Percentiles rank a stretch among this genome's conserved stretches.
These are phyloP conservation scores for Brachyhypopomus gauderio DNA, from an alignment of 2,113 vertebrate genomes.

Conservation along the genomic window DNA sequence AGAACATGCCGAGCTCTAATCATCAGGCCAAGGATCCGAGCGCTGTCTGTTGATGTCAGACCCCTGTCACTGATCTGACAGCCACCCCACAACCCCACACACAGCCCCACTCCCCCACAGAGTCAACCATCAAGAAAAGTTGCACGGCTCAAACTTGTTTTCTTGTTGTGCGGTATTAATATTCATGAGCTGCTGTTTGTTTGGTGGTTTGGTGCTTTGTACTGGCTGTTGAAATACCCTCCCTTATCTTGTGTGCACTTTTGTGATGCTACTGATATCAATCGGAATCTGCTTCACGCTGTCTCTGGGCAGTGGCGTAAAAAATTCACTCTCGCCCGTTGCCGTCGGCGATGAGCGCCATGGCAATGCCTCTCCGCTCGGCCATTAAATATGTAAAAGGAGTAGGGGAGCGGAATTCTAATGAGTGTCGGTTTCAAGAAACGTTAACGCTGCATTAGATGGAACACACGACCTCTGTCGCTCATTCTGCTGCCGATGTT, in stretches of 20 bases:
- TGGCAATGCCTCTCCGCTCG: conserved; percentile 26
- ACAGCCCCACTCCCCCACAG: no score
- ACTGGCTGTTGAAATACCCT: conserved; percentile 41
- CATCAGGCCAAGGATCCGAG: conserved; percentile 4
- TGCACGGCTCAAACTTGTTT: conserved; percentile 37
- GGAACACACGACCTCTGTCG: neutral
- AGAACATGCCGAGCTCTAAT: conserved; percentile 44
- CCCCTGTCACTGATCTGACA: conserved; percentile 30
- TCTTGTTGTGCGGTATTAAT: conserved; percentile 39
- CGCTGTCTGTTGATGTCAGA: conserved; percentile 33
- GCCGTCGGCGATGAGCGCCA: conserved; percentile 31
- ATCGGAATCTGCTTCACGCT: conserved; percentile 36
- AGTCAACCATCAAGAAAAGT: conserved; percentile 27
- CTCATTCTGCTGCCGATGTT: conserved; percentile 63
- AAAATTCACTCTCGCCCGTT: conserved; percentile 41
- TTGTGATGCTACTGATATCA: conserved; percentile 31
- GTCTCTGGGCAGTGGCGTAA: conserved; percentile 33
- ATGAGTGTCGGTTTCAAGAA: neutral
- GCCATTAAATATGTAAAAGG: conserved; percentile 47
- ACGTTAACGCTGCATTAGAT: conserved; percentile 12
- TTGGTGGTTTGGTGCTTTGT: conserved; percentile 35
- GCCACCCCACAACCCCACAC: neutral
- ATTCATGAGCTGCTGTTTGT: conserved; percentile 46
- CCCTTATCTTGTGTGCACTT: conserved; percentile 24
- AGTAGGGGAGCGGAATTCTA: conserved; percentile 19